These are phyloP conservation scores for Xerus rutilus DNA, from an alignment of 2,797 vertebrate genomes.

Conservation along the genomic window DNA sequence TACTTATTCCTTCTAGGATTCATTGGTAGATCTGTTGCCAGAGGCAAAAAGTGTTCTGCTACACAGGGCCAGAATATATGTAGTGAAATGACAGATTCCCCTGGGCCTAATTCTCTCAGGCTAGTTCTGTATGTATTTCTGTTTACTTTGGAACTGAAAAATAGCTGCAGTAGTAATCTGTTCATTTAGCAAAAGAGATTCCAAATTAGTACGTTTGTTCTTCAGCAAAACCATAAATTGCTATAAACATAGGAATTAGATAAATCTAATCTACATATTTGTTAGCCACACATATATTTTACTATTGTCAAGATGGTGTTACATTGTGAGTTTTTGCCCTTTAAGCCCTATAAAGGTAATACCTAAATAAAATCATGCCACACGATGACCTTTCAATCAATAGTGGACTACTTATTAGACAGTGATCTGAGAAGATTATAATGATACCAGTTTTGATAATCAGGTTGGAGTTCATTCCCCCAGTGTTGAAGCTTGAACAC, in stretches of 20 bases:
- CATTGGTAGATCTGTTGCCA: background rate
- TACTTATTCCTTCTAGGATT: background rate
- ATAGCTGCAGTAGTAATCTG: background rate
- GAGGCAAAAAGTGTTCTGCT: background rate
- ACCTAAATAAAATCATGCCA: background rate
- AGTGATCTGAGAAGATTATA: background rate
- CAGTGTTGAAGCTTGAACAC: too few species aligned
- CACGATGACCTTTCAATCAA: background rate
- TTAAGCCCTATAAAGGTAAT: background rate
- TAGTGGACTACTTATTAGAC: background rate
- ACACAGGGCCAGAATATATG: background rate
- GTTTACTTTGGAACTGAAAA: conserved; percentile 20
- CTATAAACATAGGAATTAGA: conserved; percentile 11
- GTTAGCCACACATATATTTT: conserved; percentile 27
- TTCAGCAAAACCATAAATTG: conserved; percentile 31
- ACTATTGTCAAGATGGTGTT: background rate
- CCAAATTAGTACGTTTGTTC: conserved; percentile 16
- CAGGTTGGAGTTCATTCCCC: too few species aligned
- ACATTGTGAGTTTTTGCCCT: background rate
- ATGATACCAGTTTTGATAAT: too few species aligned
- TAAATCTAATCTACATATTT: background rate
- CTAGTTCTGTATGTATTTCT: background rate
- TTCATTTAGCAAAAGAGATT: background rate
- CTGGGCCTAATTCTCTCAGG: background rate
- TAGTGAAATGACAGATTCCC: background rate